These are phyloP conservation scores for Orthonevra nobilis DNA, from an alignment of 2,888 invertebrate genomes.

Conservation along the genomic window DNA sequence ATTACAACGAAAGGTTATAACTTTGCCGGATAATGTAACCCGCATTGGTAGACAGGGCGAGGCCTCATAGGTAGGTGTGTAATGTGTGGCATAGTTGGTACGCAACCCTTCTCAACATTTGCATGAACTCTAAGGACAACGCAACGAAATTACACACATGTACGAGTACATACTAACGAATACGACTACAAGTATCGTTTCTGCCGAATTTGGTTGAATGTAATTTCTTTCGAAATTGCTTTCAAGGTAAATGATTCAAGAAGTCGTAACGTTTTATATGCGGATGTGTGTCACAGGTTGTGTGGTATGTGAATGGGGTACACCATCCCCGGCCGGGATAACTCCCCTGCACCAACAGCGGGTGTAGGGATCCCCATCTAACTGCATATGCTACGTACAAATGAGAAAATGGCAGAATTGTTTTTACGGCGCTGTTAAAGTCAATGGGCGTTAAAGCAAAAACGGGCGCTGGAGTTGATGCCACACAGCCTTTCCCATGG, in stretches of 20 bases:
- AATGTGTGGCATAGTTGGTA: constrained; percentile 1
- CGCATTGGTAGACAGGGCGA: constrained; percentile 45
- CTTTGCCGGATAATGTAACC: constrained; percentile 49
- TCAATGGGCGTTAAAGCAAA: constrained; percentile 65
- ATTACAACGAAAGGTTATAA: constrained; percentile 66
- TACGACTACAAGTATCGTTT: constrained; percentile 56
- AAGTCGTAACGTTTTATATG: constrained; percentile 68
- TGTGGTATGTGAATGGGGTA: constrained; percentile 22
- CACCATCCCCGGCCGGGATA: not conserved
- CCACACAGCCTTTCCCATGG: constrained; percentile 14
- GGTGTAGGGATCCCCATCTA: constrained; percentile 21
- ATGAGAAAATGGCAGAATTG: constrained; percentile 68
- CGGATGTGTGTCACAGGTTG: constrained; percentile 57
- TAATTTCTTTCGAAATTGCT: constrained; percentile 70
- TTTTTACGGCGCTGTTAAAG: constrained; percentile 66
- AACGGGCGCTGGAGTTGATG: constrained; percentile 32
- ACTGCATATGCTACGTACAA: constrained; percentile 66
- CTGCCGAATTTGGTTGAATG: constrained; percentile 66
- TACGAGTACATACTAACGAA: constrained; percentile 52
- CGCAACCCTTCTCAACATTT: constrained; percentile 60
- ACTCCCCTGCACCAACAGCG: constrained; percentile 23
- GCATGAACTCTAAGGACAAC: constrained; percentile 63
- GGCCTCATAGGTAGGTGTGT: constrained; percentile 32
- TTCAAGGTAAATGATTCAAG: constrained; percentile 71
- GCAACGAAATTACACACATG: constrained; percentile 59